Percentiles rank a stretch among this genome's conserved stretches.
Conservation (phyloP, 2,888 invertebrate genomes). For the Tipula vernalis region DNA sequence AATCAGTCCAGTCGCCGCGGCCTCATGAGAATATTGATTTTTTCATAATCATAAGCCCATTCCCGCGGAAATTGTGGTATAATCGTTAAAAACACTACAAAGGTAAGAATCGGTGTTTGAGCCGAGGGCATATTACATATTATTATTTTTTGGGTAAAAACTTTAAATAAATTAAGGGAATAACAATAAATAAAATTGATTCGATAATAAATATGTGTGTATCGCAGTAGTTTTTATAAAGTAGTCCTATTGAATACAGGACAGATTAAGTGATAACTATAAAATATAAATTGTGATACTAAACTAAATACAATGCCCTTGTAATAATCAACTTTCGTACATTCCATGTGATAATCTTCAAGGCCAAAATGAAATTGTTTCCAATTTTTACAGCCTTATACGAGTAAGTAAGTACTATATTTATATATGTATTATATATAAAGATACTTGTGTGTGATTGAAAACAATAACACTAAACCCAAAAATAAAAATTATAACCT, state of each 20-base stretch:
- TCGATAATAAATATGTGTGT: background rate
- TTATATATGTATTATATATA: background rate
- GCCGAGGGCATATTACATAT: too few relatives aligned
- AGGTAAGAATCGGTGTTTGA: too few relatives aligned
- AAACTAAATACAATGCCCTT: background rate
- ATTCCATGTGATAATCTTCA: slow-evolving; percentile 4
- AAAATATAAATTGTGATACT: background rate
- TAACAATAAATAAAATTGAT: background rate
- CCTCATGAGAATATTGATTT: too few relatives aligned
- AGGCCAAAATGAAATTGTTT: background rate
- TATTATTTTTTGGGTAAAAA: too few relatives aligned
- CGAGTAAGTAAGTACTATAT: background rate
- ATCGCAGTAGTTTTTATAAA: background rate
- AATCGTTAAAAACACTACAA: too few relatives aligned
- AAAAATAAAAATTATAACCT: background rate
- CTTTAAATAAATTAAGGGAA: too few relatives aligned
- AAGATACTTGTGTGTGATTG: background rate
- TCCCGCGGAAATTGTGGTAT: too few relatives aligned
- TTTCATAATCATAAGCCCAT: too few relatives aligned
- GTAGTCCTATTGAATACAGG: background rate
- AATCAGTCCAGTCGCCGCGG: too few relatives aligned
- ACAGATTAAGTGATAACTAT: background rate
- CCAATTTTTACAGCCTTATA: background rate
- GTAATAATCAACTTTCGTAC: background rate
- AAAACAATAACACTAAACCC: background rate